Evolutionary conservation across 1,140 invertebrate genomes (phyloP), one percentile per base, ranked within the genome.

Genomic region (Drosophila santomea): DNA sequence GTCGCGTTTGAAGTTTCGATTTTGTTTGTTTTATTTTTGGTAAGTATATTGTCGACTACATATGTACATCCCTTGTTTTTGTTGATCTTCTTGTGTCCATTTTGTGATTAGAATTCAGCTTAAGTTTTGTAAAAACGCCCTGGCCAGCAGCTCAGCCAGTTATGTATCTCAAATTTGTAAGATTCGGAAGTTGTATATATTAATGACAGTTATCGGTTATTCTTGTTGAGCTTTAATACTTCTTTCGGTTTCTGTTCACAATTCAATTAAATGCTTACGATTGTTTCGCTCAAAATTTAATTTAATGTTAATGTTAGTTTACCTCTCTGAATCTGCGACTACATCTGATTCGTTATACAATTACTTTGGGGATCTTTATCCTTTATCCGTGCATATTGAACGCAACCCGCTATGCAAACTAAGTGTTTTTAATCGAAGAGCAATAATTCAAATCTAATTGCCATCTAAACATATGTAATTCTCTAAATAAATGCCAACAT

Each of bases 11-110:
- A 51, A 74, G 23, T 57, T 56, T 39, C 36, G 43, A 20, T 59
- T 57, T 35, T n/a, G 32, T 43, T 41, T 36, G 64, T 39, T 57
- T 35, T 61, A 61, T 32, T 69, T 35, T 57, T 35, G 58, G 75
- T 84, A 62, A 80, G 67, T 85, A 84, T 91, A 91, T 91, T 91
- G 90, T 91, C 90, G 78, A 91, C 83, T 91, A 91, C 78, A 56
- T 88, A 89, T 88, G 64, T 91, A 91, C 90, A 91, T 91, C 90
- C 90, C 90, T 91, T 91, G 90, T 91, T 89, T 91, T 77, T 58
- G 73, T 83, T 89, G 66, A 86, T 82, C 57, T 75, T 75, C 54
- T 90, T 88, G 83, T 88, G 82, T 86, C 84, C 83, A 73, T 71
- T 78, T 67, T 47, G 67, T 62, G 58, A 77, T 80, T 68, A 68